These are phyloP conservation scores for Allacma fusca DNA, from an alignment of 2,888 invertebrate genomes.

Conservation along the genomic window DNA sequence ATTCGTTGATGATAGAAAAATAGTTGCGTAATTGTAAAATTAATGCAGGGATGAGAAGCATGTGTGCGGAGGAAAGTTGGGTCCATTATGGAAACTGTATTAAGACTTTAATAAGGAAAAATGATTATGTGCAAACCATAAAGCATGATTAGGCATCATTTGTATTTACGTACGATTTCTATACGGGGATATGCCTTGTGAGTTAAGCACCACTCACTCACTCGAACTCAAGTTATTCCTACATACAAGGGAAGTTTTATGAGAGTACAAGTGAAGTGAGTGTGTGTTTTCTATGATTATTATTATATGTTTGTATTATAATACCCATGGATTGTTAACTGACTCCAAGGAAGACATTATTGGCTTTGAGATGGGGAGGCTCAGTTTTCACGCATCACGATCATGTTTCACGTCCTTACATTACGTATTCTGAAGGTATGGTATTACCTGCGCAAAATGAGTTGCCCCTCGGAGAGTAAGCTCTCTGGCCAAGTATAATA, in stretches of 20 bases:
- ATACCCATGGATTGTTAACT: not conserved
- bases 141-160: not conserved
- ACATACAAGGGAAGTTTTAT: not conserved
- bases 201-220: too few species aligned
- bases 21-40: not conserved
- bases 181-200: too few species aligned
- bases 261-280: slow-evolving; percentile 2
- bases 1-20: not conserved
- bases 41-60: not conserved
- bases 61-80: not conserved
- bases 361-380: not conserved
- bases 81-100: not conserved
- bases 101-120: not conserved
- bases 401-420: slow-evolving; percentile 4
- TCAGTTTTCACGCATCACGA: slow-evolving; percentile 3
- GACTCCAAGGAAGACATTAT: slow-evolving; percentile 13
- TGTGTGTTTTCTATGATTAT: not conserved
- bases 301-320: not conserved
- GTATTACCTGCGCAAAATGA: not conserved
- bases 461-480: not conserved
- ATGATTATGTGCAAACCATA: slow-evolving; percentile 9
- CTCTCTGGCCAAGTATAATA: not conserved
- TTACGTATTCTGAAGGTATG: not conserved
- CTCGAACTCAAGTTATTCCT: too few species aligned
- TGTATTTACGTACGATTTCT: not conserved